Conservation (phyloP, 2,888 invertebrate genomes). For the Andrena minutula region DNA sequence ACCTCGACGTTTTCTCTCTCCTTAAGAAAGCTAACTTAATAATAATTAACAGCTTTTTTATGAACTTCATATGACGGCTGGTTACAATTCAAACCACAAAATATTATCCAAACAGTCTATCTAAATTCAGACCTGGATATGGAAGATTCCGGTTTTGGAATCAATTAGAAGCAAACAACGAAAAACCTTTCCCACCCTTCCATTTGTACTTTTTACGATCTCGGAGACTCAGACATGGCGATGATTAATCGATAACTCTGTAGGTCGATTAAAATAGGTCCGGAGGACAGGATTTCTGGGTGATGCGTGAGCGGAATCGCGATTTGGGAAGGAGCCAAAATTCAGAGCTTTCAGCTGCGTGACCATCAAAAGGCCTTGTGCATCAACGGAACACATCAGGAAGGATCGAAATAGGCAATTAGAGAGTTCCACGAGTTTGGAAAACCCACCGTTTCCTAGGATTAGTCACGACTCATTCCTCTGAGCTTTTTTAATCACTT, state of each 20-base stretch:
- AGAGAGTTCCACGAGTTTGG: conserved; percentile 39
- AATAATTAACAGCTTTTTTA: too few species aligned
- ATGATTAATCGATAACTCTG: conserved; percentile 76
- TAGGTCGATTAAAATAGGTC: conserved; percentile 78
- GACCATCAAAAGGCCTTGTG: conserved; percentile 56
- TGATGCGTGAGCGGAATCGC: conserved; percentile 68
- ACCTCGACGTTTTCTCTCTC: conserved; percentile 60
- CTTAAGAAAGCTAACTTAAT: too few species aligned
- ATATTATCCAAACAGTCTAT: too few species aligned
- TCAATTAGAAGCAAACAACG: neutral
- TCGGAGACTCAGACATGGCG: conserved; percentile 10
- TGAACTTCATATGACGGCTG: too few species aligned
- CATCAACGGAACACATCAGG: conserved; percentile 44
- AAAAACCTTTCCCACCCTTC: neutral
- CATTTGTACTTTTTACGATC: conserved; percentile 21
- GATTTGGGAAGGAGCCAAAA: conserved; percentile 75
- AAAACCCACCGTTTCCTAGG: conserved; percentile 21
- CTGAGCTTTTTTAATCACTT: too few species aligned
- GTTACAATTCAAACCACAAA: too few species aligned
- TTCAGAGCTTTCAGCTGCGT: conserved; percentile 48
- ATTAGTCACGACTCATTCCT: conserved; percentile 12
- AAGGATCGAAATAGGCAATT: conserved; percentile 60
- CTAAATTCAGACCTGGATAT: too few species aligned
- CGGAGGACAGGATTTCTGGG: conserved; percentile 71
- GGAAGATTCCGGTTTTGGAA: too few species aligned